Base-by-base conservation (phyloP, 2,113 vertebrate species). In the Egretta garzetta region DNA sequence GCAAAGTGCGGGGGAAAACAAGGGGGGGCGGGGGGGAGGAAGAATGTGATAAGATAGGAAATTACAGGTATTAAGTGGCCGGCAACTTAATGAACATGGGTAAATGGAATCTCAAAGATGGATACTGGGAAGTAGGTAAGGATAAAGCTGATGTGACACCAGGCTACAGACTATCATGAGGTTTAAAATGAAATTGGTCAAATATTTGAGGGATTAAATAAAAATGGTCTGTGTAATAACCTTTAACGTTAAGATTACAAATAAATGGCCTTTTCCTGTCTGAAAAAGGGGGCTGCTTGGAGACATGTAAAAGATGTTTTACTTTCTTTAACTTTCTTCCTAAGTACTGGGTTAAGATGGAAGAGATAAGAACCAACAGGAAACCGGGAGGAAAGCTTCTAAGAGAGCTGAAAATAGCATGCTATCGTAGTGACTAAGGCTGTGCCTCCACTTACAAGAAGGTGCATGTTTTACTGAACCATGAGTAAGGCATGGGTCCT, bases 1-100 rank as follows among this genome's bases (percentile, higher is more conserved):
- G 73, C 74, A 96, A 94, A 96, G 83, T 33, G 41, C 7, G 47
- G 50, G 50, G 81, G 28, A 67, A 91, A 94, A 79, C 21, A 58
- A 77, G 37, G 43, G 5, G 18, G 66, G 6, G 0, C 0, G 4
- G 7, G 35, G 35, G 17, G 27, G 20, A 19, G 20, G 41, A 56
- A 91, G 14, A 80, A 59, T 20, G 20, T 23, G 56, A 24, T 60
- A 74, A 63, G 19, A 43, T 22, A 72, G 24, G 43, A 80, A 82
- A 71, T 55, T 64, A 58, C 35, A 88, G 64, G 68, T 81, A 41
- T 28, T 71, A 67, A 60, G 70, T 14, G 21, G n/a, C 16, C 63
- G 80, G 53, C 23, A 88, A 55, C 64, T 45, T 55, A 71, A 52
- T 33, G 13, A 94, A 39, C 49, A 39, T 12, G n/a, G 33, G 27